Evolutionary conservation across 2,888 invertebrate species (phyloP).

Genomic region (Caenorhabditis japonica): DNA sequence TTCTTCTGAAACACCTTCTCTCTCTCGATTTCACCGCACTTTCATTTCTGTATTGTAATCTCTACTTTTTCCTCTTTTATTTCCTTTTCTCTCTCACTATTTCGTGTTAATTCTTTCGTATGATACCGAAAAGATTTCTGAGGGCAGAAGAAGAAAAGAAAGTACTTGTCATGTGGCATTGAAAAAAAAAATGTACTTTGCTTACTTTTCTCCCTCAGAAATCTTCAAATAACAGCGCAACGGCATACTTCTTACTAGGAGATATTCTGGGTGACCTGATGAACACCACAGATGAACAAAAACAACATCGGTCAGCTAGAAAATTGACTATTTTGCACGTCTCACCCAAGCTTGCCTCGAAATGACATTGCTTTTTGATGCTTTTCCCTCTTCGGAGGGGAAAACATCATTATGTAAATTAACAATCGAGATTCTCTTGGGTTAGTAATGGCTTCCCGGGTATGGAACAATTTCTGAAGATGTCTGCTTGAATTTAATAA

Average conservation of each 20-base stretch:
- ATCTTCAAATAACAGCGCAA: conserved; percentile 1
- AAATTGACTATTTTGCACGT: conserved; percentile 51
- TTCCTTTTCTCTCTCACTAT: not conserved
- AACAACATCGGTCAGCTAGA: not conserved
- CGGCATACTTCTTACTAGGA: conserved; percentile 38
- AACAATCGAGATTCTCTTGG: conserved; percentile 50
- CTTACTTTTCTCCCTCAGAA: no score
- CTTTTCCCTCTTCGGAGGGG: not conserved
- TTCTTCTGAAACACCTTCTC: conserved; percentile 24
- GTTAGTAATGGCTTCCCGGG: conserved; percentile 63
- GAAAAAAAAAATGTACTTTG: not conserved
- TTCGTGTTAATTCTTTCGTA: conserved; percentile 11
- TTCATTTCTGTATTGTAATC: conserved; percentile 45
- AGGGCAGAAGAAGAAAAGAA: no score
- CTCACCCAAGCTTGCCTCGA: conserved; percentile 54
- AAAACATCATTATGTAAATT: not conserved
- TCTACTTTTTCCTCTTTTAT: conserved; percentile 5
- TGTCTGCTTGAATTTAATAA: conserved; percentile 45
- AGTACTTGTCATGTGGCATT: conserved; percentile 3
- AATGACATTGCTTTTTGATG: not conserved
- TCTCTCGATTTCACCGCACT: conserved; percentile 38
- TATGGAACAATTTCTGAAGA: conserved; percentile 62
- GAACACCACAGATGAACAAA: not conserved
- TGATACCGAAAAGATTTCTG: not conserved
- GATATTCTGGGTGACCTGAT: not conserved